Percentiles rank a stretch among this genome's conserved stretches.
phyloP scores from a whole-genome alignment of 2,113 vertebrate species.

The Rhineura floridana region DNA sequence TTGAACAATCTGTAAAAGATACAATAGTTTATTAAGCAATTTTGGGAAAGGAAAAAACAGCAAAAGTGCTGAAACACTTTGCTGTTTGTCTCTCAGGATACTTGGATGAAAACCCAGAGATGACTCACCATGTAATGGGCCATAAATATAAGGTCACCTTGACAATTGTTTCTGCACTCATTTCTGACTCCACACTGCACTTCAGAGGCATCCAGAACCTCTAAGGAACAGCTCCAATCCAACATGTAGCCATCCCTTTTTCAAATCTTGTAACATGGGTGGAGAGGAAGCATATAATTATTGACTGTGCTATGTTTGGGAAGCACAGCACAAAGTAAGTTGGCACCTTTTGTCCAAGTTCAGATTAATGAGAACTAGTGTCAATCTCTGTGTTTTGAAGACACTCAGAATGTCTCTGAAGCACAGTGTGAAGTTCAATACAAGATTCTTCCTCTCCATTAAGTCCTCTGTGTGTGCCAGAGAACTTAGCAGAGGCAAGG shows the following conservation, averaged over 20 bases:
- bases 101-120: not conserved
- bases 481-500: not conserved
- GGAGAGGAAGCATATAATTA: not conserved
- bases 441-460: not conserved
- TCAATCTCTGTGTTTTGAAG: not conserved
- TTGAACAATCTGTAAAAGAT: fast-evolving
- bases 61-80: slow-evolving; percentile 9
- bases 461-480: not conserved
- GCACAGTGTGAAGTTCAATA: not conserved
- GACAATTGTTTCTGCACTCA: not conserved
- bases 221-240: not conserved
- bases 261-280: not conserved
- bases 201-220: not conserved
- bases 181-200: not conserved
- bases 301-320: not conserved
- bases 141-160: not conserved
- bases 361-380: not conserved
- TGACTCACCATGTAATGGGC: not conserved
- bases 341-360: not conserved
- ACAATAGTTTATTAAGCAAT: not conserved
- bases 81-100: not conserved
- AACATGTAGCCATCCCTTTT: not conserved
- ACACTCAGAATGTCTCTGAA: not conserved
- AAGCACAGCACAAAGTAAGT: not conserved
- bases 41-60: not conserved